These are phyloP conservation scores for Tylochromis polylepis DNA, from an alignment of 2,113 vertebrate species.

Conservation along the genomic window DNA sequence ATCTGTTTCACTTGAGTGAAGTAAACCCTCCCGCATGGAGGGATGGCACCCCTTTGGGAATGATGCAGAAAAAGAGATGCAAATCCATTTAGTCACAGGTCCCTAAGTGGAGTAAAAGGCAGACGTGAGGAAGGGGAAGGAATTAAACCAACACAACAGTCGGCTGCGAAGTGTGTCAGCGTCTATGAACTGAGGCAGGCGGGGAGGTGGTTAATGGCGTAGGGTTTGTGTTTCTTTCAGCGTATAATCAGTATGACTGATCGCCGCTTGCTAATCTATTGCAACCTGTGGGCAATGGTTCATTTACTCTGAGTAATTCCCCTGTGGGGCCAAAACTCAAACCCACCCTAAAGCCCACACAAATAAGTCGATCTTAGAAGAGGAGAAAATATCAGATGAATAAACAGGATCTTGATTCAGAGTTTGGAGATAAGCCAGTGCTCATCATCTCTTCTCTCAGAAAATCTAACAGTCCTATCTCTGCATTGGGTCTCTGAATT, in stretches of 20 bases:
- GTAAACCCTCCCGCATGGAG: background rate
- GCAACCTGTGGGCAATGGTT: slow-evolving; percentile 39
- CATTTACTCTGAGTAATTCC: slow-evolving; percentile 31
- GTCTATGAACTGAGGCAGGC: background rate
- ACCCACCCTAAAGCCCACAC: background rate
- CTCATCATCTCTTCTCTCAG: background rate
- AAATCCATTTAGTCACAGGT: slow-evolving; percentile 67
- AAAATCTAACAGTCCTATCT: background rate
- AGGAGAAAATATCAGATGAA: slow-evolving; percentile 14
- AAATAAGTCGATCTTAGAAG: background rate
- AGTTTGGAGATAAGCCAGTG: slow-evolving; percentile 26
- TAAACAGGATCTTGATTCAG: slow-evolving; percentile 10
- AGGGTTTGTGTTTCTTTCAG: slow-evolving; percentile 20
- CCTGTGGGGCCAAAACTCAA: background rate
- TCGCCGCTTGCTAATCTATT: slow-evolving; percentile 50
- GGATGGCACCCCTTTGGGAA: slow-evolving; percentile 36
- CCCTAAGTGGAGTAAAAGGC: slow-evolving; percentile 15
- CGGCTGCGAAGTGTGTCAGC: slow-evolving; percentile 42
- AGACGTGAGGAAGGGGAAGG: background rate
- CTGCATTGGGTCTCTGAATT: background rate
- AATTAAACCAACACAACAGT: slow-evolving; percentile 44
- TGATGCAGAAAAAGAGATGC: slow-evolving; percentile 35
- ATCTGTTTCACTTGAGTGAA: slow-evolving; percentile 6
- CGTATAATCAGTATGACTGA: slow-evolving; percentile 58
- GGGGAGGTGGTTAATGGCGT: background rate